Conservation (phyloP, 35 echinoderm and acorn worm genomes). For the Chiridota heheva region DNA sequence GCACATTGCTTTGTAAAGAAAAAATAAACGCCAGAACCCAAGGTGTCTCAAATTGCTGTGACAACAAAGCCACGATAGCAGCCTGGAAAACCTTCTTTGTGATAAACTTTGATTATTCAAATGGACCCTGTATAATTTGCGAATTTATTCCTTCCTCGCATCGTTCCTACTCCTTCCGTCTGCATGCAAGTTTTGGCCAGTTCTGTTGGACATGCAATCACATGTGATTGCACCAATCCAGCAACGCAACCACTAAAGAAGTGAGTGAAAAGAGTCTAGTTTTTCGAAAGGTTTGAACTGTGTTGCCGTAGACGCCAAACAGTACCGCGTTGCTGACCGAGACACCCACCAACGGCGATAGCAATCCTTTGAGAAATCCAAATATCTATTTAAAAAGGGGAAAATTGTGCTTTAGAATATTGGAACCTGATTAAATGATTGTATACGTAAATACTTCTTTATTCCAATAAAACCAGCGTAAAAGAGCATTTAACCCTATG, state of each 20-base stretch:
- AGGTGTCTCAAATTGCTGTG: background rate
- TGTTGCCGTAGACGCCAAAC: slow-evolving; percentile 36
- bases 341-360: background rate
- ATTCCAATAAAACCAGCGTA: too few species aligned
- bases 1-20: slow-evolving; percentile 11
- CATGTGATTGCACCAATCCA: slow-evolving; percentile 18
- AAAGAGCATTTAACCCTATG: too few species aligned
- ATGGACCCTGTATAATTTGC: slow-evolving; percentile 41
- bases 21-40: slow-evolving; percentile 42
- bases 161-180: slow-evolving; percentile 52
- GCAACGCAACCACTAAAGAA: slow-evolving; percentile 20
- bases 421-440: too few species aligned
- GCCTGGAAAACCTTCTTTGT: slow-evolving; percentile 28
- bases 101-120: slow-evolving; percentile 9
- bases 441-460: too few species aligned
- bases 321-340: slow-evolving; percentile 8
- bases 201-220: slow-evolving; percentile 36
- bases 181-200: slow-evolving; percentile 44
- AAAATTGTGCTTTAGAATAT: too few species aligned
- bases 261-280: background rate
- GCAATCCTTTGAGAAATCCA: slow-evolving; percentile 57
- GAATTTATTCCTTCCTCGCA: background rate
- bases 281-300: background rate
- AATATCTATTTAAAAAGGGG: too few species aligned
- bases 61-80: slow-evolving; percentile 31